phyloP scores from a whole-genome alignment of 2,113 vertebrate species.

The Marmota flaviventris region DNA sequence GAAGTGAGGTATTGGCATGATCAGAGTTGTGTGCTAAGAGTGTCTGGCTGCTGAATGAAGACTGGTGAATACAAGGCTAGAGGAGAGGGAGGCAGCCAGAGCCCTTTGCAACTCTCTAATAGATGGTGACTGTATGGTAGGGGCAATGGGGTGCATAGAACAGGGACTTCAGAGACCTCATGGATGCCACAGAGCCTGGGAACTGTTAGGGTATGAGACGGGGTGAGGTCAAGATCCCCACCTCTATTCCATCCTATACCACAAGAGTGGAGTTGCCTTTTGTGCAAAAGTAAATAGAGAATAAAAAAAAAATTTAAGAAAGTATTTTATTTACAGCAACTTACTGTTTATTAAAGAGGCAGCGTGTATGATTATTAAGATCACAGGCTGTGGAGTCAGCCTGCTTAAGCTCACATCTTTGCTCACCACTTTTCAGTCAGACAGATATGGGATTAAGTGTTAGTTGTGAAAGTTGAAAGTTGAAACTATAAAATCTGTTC shows the following conservation, averaged over 20 bases:
- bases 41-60: neutral
- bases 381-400: neutral
- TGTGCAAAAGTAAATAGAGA: neutral
- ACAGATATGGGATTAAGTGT: neutral
- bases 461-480: neutral
- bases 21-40: neutral
- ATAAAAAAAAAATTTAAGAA: neutral
- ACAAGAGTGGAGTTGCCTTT: neutral
- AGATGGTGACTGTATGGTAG: neutral
- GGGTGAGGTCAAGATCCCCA: neutral
- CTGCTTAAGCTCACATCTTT: neutral
- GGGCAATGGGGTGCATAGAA: neutral
- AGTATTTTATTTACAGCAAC: neutral
- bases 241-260: neutral
- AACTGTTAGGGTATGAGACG: neutral
- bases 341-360: neutral
- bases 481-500: neutral
- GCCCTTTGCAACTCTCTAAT: neutral
- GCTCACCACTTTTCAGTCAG: neutral
- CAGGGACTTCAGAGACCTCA: neutral
- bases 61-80: neutral
- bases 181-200: no score
- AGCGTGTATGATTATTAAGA: neutral
- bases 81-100: neutral
- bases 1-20: neutral